Evolutionary conservation across 2,888 invertebrate species (phyloP), one percentile per base, ranked within the genome.

Genomic region (Halictus quadricinctus): DNA sequence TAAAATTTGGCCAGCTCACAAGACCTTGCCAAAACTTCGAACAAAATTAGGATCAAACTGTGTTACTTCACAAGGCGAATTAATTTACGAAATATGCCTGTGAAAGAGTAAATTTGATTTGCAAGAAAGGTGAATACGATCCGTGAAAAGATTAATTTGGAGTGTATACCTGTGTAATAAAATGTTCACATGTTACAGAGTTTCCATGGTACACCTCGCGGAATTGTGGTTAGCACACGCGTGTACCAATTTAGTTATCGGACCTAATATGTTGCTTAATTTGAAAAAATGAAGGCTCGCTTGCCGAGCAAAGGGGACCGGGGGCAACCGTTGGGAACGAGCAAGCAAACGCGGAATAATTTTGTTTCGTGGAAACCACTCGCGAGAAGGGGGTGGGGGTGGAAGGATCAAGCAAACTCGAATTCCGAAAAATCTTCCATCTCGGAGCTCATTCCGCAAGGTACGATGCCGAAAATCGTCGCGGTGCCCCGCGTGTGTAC

Each of bases 391-490:
- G 43, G 43, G 10, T 0, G 43, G 43, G 43, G 8, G 15, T 0
- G n/a, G 13, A 36, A 29, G 50, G 69, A 54, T 41, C 75, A 12
- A 73, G 66, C 15, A 41, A 70, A n/a, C 43, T 48, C 58, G 73
- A 50, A 76, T 66, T 73, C 29, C 72, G 76, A 74, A 82, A 82
- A 78, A 72, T 43, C 82, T 36, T 58, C 43, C 70, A 60, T 70
- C 25, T 54, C 29, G 46, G 15, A 36, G 73, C 60, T 81, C 69
- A 43, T 74, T 75, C 60, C 43, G 36, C 36, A 50, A 7, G n/a
- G 36, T 12, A 54, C 60, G 72, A 54, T 21, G 76, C 79, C 72
- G 69, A 79, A 84, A 83, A 84, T 84, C 75, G 77, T 84, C 78
- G 76, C 36, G 73, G 50, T 25, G 60, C 69, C 66, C 66, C 29